Base-by-base conservation (phyloP, 1,140 invertebrate species). In the Rhysida immarginata region DNA sequence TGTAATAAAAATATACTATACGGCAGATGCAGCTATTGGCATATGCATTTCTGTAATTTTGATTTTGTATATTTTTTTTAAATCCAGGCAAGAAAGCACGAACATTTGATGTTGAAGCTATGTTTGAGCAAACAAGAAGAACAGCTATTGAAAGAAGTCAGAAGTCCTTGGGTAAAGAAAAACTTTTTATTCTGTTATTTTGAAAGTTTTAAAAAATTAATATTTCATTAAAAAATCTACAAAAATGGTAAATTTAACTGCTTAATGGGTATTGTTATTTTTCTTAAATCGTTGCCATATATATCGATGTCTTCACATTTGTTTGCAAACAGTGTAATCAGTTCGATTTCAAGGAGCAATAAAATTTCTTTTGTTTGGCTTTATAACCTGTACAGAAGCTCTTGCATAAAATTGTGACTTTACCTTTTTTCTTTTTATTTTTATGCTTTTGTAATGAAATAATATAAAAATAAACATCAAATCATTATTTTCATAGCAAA, bases 71-170 rank as follows among this genome's bases (percentile, higher is more conserved):
- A 8, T 51, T 51, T 25, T 51, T 5, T 26, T 51, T 24, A 11
- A n/a, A 8, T 54, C 8, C 25, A 58, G 58, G 61, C 3, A 64
- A 72, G 55, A 73, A 72, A 63, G 69, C 71, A 0, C 59, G 66
- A 43, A 68, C 64, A 11, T 73, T 73, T 66, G 71, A 72, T 59
- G 68, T 73, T 46, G 69, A 70, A 61, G 64, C 68, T 5, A 66
- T 73, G 61, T 71, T 72, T 64, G 64, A 72, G 56, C 62, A 71
- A 59, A 66, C 70, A 20, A 62, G 62, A 54, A 61, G 66, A 58
- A 65, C 66, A 26, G 71, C 71, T 2, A 61, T 64, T 11, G 67
- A 69, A 54, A 63, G 65, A 55, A 66, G 54, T 46, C 60, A 63
- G n/a, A 42, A 59, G 54, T 56, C 23, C 18, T 26, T 61, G 54